Evolutionary conservation across 2,113 vertebrate species (phyloP).

Genomic region (Collichthys lucidus): DNA sequence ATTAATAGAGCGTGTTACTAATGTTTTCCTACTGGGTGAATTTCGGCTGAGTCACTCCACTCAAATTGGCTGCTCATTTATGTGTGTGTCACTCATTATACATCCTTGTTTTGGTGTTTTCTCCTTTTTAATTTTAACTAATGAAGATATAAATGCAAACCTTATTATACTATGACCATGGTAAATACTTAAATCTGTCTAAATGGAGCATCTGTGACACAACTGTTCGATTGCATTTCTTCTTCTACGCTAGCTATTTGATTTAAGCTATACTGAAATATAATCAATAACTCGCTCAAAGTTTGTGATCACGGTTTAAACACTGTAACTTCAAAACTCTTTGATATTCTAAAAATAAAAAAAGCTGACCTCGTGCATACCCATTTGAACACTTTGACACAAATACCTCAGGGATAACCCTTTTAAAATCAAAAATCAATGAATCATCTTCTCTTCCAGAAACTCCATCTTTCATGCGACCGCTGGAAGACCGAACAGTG

Average conservation of each 20-base stretch:
- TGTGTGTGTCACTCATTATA: conserved; percentile 19
- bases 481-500: conserved; percentile 91
- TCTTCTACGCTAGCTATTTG: too few species aligned
- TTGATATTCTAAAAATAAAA: conserved; percentile 6
- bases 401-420: neutral
- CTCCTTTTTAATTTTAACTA: neutral
- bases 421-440: conserved; percentile 20
- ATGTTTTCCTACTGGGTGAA: conserved; percentile 11
- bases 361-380: neutral
- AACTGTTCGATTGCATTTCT: neutral
- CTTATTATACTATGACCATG: neutral
- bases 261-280: neutral
- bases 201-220: neutral
- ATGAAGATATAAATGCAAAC: conserved; percentile 4
- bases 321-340: neutral
- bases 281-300: neutral
- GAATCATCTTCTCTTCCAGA: conserved; percentile 79
- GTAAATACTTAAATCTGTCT: conserved; percentile 8
- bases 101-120: conserved; percentile 26
- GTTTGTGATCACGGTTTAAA: neutral
- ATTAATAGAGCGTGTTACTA: neutral
- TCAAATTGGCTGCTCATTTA: conserved; percentile 27
- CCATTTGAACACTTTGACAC: neutral
- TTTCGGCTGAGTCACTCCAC: conserved; percentile 32
- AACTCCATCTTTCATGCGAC: conserved; percentile 93